Base-by-base conservation (phyloP, 2,888 invertebrate species). In the Meliscaeva auricollis region DNA sequence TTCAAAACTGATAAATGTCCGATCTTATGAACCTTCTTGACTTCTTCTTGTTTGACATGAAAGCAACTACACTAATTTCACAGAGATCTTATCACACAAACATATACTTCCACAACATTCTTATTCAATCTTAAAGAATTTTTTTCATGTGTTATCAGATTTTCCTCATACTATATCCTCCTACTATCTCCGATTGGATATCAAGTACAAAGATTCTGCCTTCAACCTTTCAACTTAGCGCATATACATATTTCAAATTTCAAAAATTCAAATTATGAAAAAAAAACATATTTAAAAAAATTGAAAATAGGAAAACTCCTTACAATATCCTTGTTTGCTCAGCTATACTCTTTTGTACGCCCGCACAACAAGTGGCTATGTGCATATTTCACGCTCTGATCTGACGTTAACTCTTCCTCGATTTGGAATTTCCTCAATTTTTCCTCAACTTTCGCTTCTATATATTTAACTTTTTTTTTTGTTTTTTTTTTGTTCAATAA, bases 351-450 rank as follows among this genome's bases (percentile, higher is more conserved):
- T 9, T 32, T 32, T 66, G 3, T 58, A 6, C 32, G 6, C 11
- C 9, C 46, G 4, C 50, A 66, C 66, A 66, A 66, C 66, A 66
- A 50, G 66, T 66, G 66, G 48, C 50, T 38, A 9, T 50, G 0
- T 48, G 30, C 46, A 48, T 35, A 48, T 66, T 66, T 66, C 15
- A 48, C 35, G 5, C 38, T 11, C 38, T 38, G 13, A 11, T 13
- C 38, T 38, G 13, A 38, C 3, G 11, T 7, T 9, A 35, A 50
- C 20, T 50, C 20, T 50, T 66, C 22, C 35, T 66, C 17, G 35
- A 66, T 66, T 50, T 66, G 32, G 35, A 35, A 66, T 66, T 66
- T 50, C 17, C n/a, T n/a, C 8, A 38, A 13, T 35, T 50, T 58
- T 50, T 48, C 30, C n/a, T 54, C 8, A 26, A 13, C 48, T 66